A percentile compares a stretch with the other conserved stretches of the same genome.
Conservation (phyloP, 2,113 vertebrate species). For the Thymallus thymallus region DNA sequence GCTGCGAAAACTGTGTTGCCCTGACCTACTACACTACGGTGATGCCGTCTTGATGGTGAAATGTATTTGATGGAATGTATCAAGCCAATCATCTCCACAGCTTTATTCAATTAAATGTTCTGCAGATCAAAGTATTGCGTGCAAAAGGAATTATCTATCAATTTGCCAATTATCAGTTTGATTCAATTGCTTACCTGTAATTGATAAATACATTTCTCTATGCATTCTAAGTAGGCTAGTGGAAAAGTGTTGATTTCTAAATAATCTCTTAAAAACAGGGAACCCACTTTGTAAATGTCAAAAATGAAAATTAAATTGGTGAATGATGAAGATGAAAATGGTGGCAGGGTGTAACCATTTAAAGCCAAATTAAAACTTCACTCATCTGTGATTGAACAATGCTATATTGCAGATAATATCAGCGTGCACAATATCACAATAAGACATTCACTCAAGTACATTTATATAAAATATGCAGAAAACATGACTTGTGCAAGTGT, state of each 20-base stretch:
- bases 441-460: slow-evolving; percentile 6
- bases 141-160: not conserved
- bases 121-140: no score
- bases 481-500: slow-evolving; percentile 1
- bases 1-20: no score
- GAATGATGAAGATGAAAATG: slow-evolving; percentile 41
- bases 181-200: not conserved
- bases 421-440: slow-evolving; percentile 27
- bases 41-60: no score
- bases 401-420: slow-evolving; percentile 35
- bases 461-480: no score
- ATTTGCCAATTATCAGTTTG: not conserved
- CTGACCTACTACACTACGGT: no score
- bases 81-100: not conserved
- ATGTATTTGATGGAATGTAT: not conserved
- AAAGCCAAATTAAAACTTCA: slow-evolving; percentile 60
- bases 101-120: not conserved
- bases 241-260: slow-evolving; percentile 22
- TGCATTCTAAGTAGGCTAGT: not conserved
- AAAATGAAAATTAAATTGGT: slow-evolving; percentile 45
- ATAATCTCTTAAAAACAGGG: slow-evolving; percentile 31
- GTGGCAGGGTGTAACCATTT: slow-evolving; percentile 56
- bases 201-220: no score
- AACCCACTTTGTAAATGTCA: slow-evolving; percentile 72
- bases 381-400: slow-evolving; percentile 61